A percentile compares a stretch with the other conserved stretches of the same genome.
These are phyloP conservation scores for Maconellicoccus hirsutus DNA, from an alignment of 1,140 invertebrate genomes.

Conservation along the genomic window DNA sequence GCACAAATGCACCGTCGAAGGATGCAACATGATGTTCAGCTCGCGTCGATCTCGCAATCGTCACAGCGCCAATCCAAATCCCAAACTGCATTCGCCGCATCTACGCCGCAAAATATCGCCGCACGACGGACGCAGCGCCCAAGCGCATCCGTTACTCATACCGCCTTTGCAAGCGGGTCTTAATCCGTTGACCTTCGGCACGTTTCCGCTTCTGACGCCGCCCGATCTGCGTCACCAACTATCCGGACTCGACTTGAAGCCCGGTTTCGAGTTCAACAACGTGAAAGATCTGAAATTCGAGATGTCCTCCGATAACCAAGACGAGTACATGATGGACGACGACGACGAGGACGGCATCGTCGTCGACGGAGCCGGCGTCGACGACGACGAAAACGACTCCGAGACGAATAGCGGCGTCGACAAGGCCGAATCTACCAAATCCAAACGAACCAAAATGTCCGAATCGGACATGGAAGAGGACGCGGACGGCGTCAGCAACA, in stretches of 20 bases:
- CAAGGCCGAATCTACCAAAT: constrained; percentile 54
- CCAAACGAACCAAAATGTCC: constrained; percentile 47
- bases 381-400: constrained; percentile 49
- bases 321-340: constrained; percentile 36
- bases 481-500: constrained; percentile 50
- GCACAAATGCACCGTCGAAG: constrained; percentile 97
- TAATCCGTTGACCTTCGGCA: constrained; percentile 55
- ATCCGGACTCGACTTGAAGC: constrained; percentile 54
- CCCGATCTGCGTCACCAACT: constrained; percentile 53
- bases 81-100: constrained; percentile 93
- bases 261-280: constrained; percentile 45
- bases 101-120: constrained; percentile 81
- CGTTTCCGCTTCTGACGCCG: constrained; percentile 58
- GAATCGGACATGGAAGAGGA: constrained; percentile 56
- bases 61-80: constrained; percentile 96
- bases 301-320: constrained; percentile 34
- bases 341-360: constrained; percentile 50
- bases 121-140: constrained; percentile 77
- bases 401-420: constrained; percentile 36
- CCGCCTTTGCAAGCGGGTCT: constrained; percentile 53
- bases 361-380: constrained; percentile 47
- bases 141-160: constrained; percentile 65
- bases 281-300: constrained; percentile 33
- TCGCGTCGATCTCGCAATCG: constrained; percentile 88
- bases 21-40: constrained; percentile 99